These are phyloP conservation scores for Drosophila phalerata DNA, from an alignment of 2,888 invertebrate species.

Conservation along the genomic window DNA sequence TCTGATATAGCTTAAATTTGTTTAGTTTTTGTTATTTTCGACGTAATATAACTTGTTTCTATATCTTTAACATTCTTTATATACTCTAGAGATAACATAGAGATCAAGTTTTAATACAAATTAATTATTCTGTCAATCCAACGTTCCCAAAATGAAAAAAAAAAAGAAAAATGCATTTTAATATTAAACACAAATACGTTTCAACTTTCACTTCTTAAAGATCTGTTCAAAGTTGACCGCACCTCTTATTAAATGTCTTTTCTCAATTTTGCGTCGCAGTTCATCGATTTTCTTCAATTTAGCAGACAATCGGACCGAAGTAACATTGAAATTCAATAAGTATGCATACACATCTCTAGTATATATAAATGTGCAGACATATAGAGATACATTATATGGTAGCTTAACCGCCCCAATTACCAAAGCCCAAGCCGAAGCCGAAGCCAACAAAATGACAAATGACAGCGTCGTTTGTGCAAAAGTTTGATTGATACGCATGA, in stretches of 20 bases:
- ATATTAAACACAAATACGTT: too few species aligned
- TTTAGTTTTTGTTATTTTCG: too few species aligned
- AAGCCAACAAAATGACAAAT: slow-evolving; percentile 71
- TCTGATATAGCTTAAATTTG: too few species aligned
- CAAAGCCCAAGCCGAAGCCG: slow-evolving; percentile 64
- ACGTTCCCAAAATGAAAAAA: too few species aligned
- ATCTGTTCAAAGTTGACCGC: background rate
- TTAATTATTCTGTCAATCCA: background rate
- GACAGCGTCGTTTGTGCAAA: slow-evolving; percentile 50
- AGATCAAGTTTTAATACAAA: too few species aligned
- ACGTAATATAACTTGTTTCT: background rate
- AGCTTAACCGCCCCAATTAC: slow-evolving; percentile 63
- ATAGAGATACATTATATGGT: slow-evolving; percentile 17
- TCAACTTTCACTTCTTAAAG: slow-evolving; percentile 4
- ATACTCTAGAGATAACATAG: too few species aligned
- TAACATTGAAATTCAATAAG: slow-evolving; percentile 26
- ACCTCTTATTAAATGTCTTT: slow-evolving; percentile 5
- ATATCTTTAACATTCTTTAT: too few species aligned
- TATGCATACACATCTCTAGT: slow-evolving; percentile 12
- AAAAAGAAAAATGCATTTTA: too few species aligned
- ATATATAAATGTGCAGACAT: slow-evolving; percentile 18
- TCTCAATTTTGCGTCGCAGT: slow-evolving; percentile 47
- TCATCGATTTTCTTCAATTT: slow-evolving; percentile 65
- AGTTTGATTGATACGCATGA: slow-evolving; percentile 77
- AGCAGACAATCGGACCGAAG: slow-evolving; percentile 6